Evolutionary conservation across 2,113 vertebrate species (phyloP).

Genomic region (Geococcyx californianus): DNA sequence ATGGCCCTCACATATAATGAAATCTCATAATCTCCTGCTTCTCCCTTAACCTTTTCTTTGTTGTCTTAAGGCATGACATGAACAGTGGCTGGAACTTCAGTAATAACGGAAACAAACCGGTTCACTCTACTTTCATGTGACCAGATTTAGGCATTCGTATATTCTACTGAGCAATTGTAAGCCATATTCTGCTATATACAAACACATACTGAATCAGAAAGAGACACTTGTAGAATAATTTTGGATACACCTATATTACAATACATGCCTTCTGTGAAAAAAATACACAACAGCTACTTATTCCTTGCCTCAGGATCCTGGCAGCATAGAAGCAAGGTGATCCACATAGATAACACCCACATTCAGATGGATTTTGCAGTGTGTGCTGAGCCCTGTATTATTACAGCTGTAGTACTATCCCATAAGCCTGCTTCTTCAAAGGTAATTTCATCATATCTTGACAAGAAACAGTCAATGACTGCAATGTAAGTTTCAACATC

Average conservation of each 20-base stretch:
- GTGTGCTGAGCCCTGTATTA: background rate
- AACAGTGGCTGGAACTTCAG: background rate
- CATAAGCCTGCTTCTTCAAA: background rate
- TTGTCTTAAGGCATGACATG: background rate
- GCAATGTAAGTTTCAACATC: background rate
- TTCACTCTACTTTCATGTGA: background rate
- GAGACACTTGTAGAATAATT: background rate
- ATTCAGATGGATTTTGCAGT: background rate
- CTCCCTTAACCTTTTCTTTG: background rate
- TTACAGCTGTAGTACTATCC: background rate
- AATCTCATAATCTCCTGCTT: background rate
- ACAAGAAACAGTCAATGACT: constrained; percentile 11
- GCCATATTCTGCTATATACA: background rate
- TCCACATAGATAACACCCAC: background rate
- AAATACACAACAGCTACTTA: background rate
- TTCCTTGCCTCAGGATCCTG: background rate
- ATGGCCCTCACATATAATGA: background rate
- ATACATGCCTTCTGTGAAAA: background rate
- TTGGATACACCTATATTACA: background rate
- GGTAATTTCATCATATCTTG: background rate
- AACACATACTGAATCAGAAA: background rate
- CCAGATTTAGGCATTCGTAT: background rate
- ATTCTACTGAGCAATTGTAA: background rate
- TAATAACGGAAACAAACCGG: background rate
- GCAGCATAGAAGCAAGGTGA: background rate